Evolutionary conservation across 2,113 vertebrate species (phyloP).

Genomic region (Cyprinodon brontotheroides): DNA sequence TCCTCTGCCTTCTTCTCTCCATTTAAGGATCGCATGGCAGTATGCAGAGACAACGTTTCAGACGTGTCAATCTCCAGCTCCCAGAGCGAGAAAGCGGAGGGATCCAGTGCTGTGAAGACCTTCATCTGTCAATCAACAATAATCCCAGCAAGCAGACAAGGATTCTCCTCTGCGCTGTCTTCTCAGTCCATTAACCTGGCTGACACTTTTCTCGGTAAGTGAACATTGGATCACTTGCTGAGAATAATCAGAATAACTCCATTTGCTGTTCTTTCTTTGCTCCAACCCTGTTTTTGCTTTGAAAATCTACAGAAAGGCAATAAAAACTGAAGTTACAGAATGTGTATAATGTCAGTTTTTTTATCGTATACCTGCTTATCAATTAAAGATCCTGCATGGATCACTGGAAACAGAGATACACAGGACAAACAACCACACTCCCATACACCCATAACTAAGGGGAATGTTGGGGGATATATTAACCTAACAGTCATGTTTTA

Average conservation of each 20-base stretch:
- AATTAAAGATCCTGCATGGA: too few species aligned
- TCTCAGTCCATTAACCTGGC: constrained; percentile 96
- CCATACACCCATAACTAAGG: too few species aligned
- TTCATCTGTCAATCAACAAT: constrained; percentile 97
- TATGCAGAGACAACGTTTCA: constrained; percentile 94
- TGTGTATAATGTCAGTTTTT: too few species aligned
- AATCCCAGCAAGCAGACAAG: constrained; percentile 93
- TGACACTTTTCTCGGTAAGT: constrained; percentile 90
- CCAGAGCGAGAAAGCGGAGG: constrained; percentile 85
- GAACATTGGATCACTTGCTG: not conserved
- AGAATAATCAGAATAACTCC: not conserved
- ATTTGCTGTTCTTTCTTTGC: not conserved
- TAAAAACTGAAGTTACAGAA: not conserved
- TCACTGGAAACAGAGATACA: too few species aligned
- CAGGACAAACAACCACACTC: too few species aligned
- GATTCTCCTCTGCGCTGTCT: constrained; percentile 90
- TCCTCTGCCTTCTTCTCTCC: not conserved
- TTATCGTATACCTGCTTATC: too few species aligned
- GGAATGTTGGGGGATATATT: too few species aligned
- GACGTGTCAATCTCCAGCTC: constrained; percentile 87
- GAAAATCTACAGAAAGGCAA: not conserved
- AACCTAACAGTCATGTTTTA: too few species aligned
- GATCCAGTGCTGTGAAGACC: constrained; percentile 82
- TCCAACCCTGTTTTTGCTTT: not conserved
- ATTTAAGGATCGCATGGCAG: constrained; percentile 83